Evolutionary conservation across 1,140 invertebrate species (phyloP).

Genomic region (Pissodes strobi): DNA sequence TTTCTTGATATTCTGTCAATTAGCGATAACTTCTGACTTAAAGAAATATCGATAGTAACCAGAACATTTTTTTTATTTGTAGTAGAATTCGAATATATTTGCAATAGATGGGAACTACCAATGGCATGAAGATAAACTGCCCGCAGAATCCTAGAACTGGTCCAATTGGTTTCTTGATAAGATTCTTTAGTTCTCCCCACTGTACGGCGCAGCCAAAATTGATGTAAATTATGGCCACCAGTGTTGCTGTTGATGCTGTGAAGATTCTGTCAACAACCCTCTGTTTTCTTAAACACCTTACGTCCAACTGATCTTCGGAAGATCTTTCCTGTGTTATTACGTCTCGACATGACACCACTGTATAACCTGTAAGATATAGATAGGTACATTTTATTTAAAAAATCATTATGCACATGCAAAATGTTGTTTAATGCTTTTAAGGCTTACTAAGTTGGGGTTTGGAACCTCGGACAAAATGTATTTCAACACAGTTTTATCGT

Average conservation of each 20-base stretch:
- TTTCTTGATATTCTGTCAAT: too few species aligned
- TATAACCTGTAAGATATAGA: conserved; percentile 31
- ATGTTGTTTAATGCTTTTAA: too few species aligned
- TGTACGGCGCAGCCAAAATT: conserved; percentile 94
- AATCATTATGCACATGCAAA: too few species aligned
- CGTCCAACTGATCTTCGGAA: conserved; percentile 12
- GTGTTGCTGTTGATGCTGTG: conserved; percentile 72
- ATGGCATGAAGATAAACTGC: conserved; percentile 88
- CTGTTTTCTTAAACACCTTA: conserved; percentile 67
- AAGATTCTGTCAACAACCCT: conserved; percentile 76
- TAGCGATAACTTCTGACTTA: too few species aligned
- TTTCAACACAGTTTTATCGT: too few species aligned
- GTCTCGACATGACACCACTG: conserved; percentile 26
- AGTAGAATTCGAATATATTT: not conserved
- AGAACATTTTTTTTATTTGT: too few species aligned
- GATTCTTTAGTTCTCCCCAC: conserved; percentile 70
- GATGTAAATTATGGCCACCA: conserved; percentile 80
- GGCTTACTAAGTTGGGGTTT: too few species aligned
- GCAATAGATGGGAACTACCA: conserved; percentile 63
- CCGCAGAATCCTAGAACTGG: conserved; percentile 80
- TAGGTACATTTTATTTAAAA: not conserved
- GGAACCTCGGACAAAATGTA: too few species aligned
- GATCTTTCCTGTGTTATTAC: not conserved
- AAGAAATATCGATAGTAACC: too few species aligned
- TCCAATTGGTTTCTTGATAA: conserved; percentile 77